Evolutionary conservation across 2,797 vertebrate genomes (phyloP).

Genomic region (Sitta carolinensis): DNA sequence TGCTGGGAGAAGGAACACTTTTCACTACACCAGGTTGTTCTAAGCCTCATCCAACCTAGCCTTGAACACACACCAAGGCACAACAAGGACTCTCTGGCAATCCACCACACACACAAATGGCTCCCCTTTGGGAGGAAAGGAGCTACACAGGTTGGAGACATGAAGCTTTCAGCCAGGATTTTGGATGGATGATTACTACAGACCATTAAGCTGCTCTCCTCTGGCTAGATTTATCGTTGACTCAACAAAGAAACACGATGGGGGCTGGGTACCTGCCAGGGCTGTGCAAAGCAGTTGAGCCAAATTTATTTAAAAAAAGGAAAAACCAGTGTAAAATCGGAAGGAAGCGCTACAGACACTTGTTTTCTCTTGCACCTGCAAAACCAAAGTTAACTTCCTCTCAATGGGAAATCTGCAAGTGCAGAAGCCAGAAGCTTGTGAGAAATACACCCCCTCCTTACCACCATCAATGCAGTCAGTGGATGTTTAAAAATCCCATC

Average conservation of each 20-base stretch:
- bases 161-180: background rate
- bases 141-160: background rate
- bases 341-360: background rate
- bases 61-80: background rate
- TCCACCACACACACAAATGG: background rate
- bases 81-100: background rate
- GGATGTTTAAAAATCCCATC: background rate
- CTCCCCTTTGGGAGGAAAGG: background rate
- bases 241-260: background rate
- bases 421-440: background rate
- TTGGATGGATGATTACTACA: background rate
- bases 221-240: slow-evolving; percentile 24
- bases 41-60: background rate
- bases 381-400: background rate
- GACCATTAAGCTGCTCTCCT: background rate
- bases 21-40: background rate
- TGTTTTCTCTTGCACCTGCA: background rate
- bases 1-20: background rate
- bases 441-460: background rate
- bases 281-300: background rate
- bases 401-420: background rate
- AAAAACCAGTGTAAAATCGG: background rate
- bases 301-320: background rate
- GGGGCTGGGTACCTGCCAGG: slow-evolving; percentile 1
- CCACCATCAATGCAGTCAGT: background rate